These are phyloP conservation scores for Apis florea DNA, from an alignment of 1,140 invertebrate genomes.

Conservation along the genomic window DNA sequence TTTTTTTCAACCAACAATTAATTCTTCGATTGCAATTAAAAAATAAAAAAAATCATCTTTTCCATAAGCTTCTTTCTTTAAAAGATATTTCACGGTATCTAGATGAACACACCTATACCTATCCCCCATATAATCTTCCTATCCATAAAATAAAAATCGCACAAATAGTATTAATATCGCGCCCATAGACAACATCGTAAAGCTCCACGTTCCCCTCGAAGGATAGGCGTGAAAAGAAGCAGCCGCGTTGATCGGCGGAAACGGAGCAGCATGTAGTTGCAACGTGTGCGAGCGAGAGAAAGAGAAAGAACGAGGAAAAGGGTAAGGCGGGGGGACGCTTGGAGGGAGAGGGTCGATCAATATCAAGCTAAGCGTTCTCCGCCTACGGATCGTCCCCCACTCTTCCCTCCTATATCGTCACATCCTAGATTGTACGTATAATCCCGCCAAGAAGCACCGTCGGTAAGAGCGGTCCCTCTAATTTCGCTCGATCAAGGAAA, in stretches of 20 bases:
- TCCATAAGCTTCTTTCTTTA: too few relatives aligned
- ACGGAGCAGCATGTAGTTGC: slow-evolving; percentile 45
- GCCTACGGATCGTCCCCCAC: slow-evolving; percentile 41
- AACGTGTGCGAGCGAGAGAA: slow-evolving; percentile 14
- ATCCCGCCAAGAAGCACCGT: background rate
- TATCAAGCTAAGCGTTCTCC: slow-evolving; percentile 72
- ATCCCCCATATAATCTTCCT: too few relatives aligned
- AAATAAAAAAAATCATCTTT: too few relatives aligned
- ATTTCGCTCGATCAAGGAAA: slow-evolving; percentile 48
- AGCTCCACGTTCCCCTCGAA: background rate
- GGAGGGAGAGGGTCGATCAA: slow-evolving; percentile 72
- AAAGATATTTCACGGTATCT: too few relatives aligned
- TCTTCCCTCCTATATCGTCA: background rate
- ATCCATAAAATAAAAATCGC: too few relatives aligned
- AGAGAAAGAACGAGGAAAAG: slow-evolving; percentile 53
- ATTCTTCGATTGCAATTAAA: too few relatives aligned
- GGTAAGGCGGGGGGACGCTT: slow-evolving; percentile 43
- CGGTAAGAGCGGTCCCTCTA: slow-evolving; percentile 18
- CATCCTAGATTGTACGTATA: slow-evolving; percentile 32
- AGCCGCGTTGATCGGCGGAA: slow-evolving; percentile 43
- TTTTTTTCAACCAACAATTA: too few relatives aligned
- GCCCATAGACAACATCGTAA: background rate
- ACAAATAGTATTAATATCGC: too few relatives aligned
- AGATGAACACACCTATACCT: too few relatives aligned
- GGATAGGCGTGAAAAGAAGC: slow-evolving; percentile 23